These are phyloP conservation scores for Lymantria dispar DNA, from an alignment of 2,888 invertebrate species.

Conservation along the genomic window DNA sequence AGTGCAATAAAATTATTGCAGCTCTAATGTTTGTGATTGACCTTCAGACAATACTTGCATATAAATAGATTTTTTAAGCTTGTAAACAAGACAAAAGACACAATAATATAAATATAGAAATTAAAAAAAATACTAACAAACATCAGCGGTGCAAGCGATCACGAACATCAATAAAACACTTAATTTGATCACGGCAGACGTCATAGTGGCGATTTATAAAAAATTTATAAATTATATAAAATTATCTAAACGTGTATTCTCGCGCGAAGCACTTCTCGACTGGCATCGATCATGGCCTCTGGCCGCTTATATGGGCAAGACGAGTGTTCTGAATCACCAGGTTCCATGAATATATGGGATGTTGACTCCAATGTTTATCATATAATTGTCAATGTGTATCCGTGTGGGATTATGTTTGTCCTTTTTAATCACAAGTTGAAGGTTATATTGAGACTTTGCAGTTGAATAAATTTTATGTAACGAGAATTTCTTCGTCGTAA, in stretches of 20 bases:
- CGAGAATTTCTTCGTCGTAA: too few relatives aligned
- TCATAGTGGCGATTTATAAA: conserved; percentile 54
- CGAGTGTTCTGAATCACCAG: conserved; percentile 46
- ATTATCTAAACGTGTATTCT: conserved; percentile 43
- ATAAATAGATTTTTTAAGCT: too few relatives aligned
- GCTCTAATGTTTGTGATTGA: too few relatives aligned
- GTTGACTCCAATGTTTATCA: conserved; percentile 19
- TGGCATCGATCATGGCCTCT: conserved; percentile 71
- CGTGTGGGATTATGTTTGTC: conserved; percentile 13
- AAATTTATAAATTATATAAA: conserved; percentile 29
- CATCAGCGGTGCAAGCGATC: conserved; percentile 60
- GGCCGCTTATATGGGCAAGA: conserved; percentile 59
- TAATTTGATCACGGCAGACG: conserved; percentile 72
- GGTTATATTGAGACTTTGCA: not conserved
- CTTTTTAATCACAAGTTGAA: conserved; percentile 7
- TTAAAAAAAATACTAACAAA: conserved; percentile 53
- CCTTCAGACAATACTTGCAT: too few relatives aligned
- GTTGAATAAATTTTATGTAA: too few relatives aligned
- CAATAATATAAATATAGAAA: not conserved
- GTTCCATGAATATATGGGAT: conserved; percentile 47
- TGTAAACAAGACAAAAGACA: too few relatives aligned
- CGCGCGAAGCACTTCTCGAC: conserved; percentile 55
- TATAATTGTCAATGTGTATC: conserved; percentile 25
- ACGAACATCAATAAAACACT: conserved; percentile 72
- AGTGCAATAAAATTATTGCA: too few relatives aligned